phyloP scores from a whole-genome alignment of 1,140 invertebrate genomes.

The Polyergus mexicanus region DNA sequence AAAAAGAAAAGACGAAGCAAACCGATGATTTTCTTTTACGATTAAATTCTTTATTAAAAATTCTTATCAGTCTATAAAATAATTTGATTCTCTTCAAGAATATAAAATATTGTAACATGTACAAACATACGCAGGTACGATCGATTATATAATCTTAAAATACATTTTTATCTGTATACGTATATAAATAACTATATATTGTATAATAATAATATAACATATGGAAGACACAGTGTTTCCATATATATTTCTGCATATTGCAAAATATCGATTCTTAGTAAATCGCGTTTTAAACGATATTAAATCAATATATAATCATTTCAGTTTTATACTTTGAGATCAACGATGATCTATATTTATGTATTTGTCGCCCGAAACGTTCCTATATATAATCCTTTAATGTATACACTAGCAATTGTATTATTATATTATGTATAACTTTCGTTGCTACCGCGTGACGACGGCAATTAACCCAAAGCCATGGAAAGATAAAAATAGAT shows the following conservation, averaged over 20 bases:
- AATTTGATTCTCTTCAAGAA: conserved; percentile 68
- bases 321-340: conserved; percentile 61
- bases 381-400: neutral
- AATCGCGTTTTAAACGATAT: conserved; percentile 57
- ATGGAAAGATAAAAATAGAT: neutral
- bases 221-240: conserved; percentile 64
- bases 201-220: conserved; percentile 54
- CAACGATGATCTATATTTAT: conserved; percentile 39
- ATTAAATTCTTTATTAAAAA: conserved; percentile 69
- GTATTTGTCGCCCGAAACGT: neutral
- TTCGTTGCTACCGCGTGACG: neutral
- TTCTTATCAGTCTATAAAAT: conserved; percentile 65
- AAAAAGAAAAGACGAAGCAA: conserved; percentile 37
- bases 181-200: conserved; percentile 65
- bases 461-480: conserved; percentile 19
- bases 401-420: neutral
- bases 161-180: conserved; percentile 67
- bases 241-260: conserved; percentile 63
- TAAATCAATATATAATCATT: too few relatives aligned
- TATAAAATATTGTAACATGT: conserved; percentile 71
- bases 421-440: neutral
- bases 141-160: conserved; percentile 60
- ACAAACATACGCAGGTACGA: conserved; percentile 68
- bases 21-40: conserved; percentile 56
- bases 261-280: conserved; percentile 42